Evolutionary conservation across 37 sponge, comb jelly and placozoan genomes (phyloP).

Genomic region (Diacarnus erythraeanus): DNA sequence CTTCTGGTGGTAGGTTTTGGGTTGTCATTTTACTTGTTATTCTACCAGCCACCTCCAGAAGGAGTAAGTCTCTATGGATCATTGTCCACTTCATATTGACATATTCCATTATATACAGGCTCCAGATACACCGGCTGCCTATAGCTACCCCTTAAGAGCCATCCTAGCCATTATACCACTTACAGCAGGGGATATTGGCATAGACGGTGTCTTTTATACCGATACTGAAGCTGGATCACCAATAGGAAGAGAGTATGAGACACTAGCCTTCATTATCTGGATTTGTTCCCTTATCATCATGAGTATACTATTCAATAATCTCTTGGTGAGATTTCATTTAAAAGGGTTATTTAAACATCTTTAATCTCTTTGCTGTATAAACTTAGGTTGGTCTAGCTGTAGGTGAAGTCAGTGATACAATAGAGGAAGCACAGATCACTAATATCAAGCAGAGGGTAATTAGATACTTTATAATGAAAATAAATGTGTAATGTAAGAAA

Average conservation of each 20-base stretch:
- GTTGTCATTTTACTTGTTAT: constrained; percentile 83
- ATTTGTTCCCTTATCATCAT: constrained; percentile 85
- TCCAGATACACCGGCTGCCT: neutral
- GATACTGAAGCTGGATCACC: too few relatives aligned
- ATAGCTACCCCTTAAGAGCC: constrained; percentile 38
- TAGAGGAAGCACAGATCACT: constrained; percentile 53
- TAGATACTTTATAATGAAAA: too few relatives aligned
- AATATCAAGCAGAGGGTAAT: constrained; percentile 5
- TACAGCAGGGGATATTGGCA: too few relatives aligned
- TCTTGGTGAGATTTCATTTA: constrained; percentile 88
- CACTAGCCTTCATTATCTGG: constrained; percentile 86
- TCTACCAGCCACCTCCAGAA: constrained; percentile 21
- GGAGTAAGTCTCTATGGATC: neutral
- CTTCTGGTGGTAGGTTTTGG: constrained; percentile 87
- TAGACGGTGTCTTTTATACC: too few relatives aligned
- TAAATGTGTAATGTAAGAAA: too few relatives aligned
- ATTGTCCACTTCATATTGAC: neutral
- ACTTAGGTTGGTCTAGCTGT: constrained; percentile 95
- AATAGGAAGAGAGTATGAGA: too few relatives aligned
- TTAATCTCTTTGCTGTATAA: neutral
- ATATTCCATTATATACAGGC: neutral
- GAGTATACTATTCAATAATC: constrained; percentile 90
- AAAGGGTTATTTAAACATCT: neutral
- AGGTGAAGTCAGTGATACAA: constrained; percentile 86
- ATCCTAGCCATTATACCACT: too few relatives aligned